A percentile compares a stretch with the other conserved stretches of the same genome.
These are phyloP conservation scores for Platycheirus albimanus DNA, from an alignment of 2,888 invertebrate species.

Conservation along the genomic window DNA sequence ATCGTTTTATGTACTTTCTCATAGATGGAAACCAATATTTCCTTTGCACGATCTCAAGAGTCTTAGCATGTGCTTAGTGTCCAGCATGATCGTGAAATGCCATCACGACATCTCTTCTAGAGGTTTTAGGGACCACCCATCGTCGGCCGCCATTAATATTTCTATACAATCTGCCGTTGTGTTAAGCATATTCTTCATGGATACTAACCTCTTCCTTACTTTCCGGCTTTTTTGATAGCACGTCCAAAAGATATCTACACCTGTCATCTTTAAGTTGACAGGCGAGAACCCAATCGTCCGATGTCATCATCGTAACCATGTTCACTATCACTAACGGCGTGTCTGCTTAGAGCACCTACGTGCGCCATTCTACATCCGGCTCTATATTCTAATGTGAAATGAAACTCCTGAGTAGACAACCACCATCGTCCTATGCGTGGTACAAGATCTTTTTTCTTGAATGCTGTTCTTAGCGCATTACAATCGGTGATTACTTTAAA, in stretches of 20 bases:
- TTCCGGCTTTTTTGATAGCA: too few species aligned
- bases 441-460: slow-evolving; percentile 1
- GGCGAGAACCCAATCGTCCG: slow-evolving; percentile 12
- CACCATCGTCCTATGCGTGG: slow-evolving; percentile 6
- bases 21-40: background rate
- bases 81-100: slow-evolving; percentile 1
- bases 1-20: background rate
- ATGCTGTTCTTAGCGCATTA: slow-evolving; percentile 2
- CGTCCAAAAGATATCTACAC: too few species aligned
- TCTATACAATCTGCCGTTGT: too few species aligned
- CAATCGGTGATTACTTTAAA: slow-evolving; percentile 14
- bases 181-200: too few species aligned
- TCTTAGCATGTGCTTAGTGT: background rate
- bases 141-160: too few species aligned
- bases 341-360: slow-evolving; percentile 76
- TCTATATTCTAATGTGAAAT: slow-evolving; percentile 74
- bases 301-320: slow-evolving; percentile 56
- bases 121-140: too few species aligned
- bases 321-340: background rate
- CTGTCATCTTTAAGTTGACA: background rate
- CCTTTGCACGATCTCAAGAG: background rate
- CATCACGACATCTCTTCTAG: background rate
- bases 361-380: slow-evolving; percentile 77
- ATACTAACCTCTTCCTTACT: too few species aligned
- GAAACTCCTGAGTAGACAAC: slow-evolving; percentile 1